These are phyloP conservation scores for Drosophila repletoides DNA, from an alignment of 1,140 invertebrate species.

Conservation along the genomic window DNA sequence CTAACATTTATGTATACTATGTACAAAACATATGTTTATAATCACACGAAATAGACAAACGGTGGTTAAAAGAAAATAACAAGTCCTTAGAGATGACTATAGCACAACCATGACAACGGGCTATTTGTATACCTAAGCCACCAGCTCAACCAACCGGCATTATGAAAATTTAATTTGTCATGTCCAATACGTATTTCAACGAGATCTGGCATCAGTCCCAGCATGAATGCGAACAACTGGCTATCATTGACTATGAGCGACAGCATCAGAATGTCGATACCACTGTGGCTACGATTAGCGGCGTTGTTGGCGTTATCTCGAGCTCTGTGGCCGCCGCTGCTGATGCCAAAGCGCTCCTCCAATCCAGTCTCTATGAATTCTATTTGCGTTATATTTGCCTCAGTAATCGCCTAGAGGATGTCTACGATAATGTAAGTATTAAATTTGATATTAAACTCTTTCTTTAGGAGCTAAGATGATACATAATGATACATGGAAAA, in stretches of 20 bases:
- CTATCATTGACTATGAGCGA: conserved; percentile 85
- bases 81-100: background rate
- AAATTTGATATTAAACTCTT: background rate
- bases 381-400: conserved; percentile 89
- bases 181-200: conserved; percentile 90
- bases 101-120: conserved; percentile 26
- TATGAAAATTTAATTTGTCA: conserved; percentile 57
- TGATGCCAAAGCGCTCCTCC: conserved; percentile 59
- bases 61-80: background rate
- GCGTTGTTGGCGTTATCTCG: conserved; percentile 25
- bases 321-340: conserved; percentile 58
- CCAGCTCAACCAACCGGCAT: background rate
- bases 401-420: conserved; percentile 89
- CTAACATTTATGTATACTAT: too few relatives aligned
- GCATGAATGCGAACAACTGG: conserved; percentile 85
- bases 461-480: too few relatives aligned
- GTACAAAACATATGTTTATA: too few relatives aligned
- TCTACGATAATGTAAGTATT: conserved; percentile 89
- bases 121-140: background rate
- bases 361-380: conserved; percentile 70
- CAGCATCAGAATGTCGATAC: conserved; percentile 83
- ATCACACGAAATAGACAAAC: too few relatives aligned
- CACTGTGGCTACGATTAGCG: conserved; percentile 63
- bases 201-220: conserved; percentile 87
- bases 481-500: too few relatives aligned